Evolutionary conservation across 2,797 vertebrate species (phyloP).

Genomic region (Ceryle rudis): DNA sequence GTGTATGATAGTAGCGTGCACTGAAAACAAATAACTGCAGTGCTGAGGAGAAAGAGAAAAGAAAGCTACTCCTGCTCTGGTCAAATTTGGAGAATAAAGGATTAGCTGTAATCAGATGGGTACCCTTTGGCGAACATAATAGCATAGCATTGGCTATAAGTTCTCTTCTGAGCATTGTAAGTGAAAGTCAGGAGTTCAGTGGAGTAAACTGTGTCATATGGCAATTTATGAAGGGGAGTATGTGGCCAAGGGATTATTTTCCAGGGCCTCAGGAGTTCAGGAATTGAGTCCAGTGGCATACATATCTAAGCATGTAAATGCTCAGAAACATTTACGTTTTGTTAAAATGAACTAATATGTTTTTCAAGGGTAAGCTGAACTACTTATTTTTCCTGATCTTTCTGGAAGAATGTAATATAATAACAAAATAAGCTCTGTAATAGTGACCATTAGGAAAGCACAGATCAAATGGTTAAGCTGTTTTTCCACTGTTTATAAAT

Average conservation of each 20-base stretch:
- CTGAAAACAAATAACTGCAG: background rate
- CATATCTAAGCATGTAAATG: background rate
- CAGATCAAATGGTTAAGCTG: background rate
- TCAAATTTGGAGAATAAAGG: background rate
- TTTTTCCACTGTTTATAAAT: slow-evolving; percentile 11
- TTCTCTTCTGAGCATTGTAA: slow-evolving; percentile 6
- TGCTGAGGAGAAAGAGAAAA: background rate
- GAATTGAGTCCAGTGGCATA: background rate
- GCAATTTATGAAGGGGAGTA: background rate
- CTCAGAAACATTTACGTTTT: background rate
- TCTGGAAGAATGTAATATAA: background rate
- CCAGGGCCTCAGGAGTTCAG: background rate
- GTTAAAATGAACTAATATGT: background rate
- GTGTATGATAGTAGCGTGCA: background rate
- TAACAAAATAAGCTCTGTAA: background rate
- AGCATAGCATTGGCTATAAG: background rate
- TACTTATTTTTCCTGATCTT: background rate
- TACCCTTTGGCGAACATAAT: background rate
- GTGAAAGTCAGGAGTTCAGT: background rate
- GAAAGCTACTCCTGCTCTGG: background rate
- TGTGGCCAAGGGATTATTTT: background rate
- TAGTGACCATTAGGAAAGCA: background rate
- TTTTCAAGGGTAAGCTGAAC: background rate
- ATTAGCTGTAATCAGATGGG: background rate
- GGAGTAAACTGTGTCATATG: background rate